Base-by-base conservation (phyloP, 2,888 invertebrate genomes). In the Operophtera brumata region DNA sequence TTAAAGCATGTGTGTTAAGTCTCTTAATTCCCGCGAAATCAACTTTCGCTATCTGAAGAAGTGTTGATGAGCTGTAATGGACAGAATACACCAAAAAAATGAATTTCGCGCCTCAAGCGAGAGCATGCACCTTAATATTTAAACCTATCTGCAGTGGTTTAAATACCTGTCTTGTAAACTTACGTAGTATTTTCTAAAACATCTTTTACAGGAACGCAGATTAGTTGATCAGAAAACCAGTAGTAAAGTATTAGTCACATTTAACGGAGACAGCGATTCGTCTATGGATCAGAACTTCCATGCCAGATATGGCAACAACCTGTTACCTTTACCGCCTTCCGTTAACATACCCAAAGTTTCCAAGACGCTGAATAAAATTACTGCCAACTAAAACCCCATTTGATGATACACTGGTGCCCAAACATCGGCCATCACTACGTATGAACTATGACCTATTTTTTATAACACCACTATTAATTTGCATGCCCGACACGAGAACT, bases 301-400 rank as follows among this genome's bases (percentile, higher is more conserved):
- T 67, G 75, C 78, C 61, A 79, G 91, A 84, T 91, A 91, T 63
- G 90, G 91, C 68, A 86, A 90, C 70, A 87, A 89, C 60, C 73
- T 91, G 40, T 76, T 90, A 62, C 91, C 91, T 42, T 72, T 89
- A 70, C 84, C 90, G 39, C 90, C 90, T 58, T 80, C 84, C 50
- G 79, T 91, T 65, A 72, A 76, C 49, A 91, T 91, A 77, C 91
- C 91, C 32, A 91, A 91, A 84, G 84, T 87, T 39, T 74, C 82
- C 41, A 81, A 80, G 50, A 46, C 64, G 65, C 63, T 80, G 50
- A 62, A 68, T 79, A 80, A 71, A 74, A 76, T 65, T 73, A 64
- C 71, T 56, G 59, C 59, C 37, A 57, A 39, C 43, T 64, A 61
- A 57, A 39, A 26, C 10, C 44, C 44, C 20, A 32, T 39, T 37